phyloP scores from a whole-genome alignment of 2,113 vertebrate species.

The Excalfactoria chinensis region DNA sequence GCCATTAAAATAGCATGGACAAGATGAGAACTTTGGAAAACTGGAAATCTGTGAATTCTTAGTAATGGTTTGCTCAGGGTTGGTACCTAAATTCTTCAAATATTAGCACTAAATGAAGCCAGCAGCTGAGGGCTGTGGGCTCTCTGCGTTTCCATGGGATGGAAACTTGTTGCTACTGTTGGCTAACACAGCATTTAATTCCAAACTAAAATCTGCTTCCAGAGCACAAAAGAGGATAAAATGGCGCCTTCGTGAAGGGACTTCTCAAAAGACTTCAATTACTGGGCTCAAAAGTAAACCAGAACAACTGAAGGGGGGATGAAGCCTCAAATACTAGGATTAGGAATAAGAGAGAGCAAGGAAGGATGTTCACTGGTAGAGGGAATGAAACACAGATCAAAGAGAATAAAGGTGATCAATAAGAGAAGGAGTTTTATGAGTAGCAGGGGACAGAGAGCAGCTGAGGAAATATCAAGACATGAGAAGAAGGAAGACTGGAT shows the following conservation, averaged over 20 bases:
- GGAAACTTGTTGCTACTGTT: neutral
- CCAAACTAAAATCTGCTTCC: neutral
- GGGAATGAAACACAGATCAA: neutral
- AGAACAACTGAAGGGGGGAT: neutral
- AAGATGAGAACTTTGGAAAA: neutral
- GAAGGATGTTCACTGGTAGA: neutral
- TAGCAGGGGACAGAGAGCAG: neutral
- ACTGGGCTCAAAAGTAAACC: neutral
- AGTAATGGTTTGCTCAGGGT: neutral
- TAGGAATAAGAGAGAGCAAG: neutral
- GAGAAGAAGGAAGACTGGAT: neutral
- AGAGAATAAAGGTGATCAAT: neutral
- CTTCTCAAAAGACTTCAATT: neutral
- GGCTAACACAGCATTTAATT: neutral
- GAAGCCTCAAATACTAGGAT: neutral
- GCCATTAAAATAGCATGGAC: neutral
- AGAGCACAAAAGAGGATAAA: neutral
- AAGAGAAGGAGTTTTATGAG: neutral
- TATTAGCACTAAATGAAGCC: neutral
- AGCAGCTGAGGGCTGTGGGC: neutral
- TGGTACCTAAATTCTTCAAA: slow-evolving; percentile 19
- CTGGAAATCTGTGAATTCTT: neutral
- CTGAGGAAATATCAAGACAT: neutral
- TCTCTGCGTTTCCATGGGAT: neutral
- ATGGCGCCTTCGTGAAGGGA: neutral